Evolutionary conservation across 2,797 vertebrate species (phyloP).

Genomic region (Amblyopsis hoosieri): DNA sequence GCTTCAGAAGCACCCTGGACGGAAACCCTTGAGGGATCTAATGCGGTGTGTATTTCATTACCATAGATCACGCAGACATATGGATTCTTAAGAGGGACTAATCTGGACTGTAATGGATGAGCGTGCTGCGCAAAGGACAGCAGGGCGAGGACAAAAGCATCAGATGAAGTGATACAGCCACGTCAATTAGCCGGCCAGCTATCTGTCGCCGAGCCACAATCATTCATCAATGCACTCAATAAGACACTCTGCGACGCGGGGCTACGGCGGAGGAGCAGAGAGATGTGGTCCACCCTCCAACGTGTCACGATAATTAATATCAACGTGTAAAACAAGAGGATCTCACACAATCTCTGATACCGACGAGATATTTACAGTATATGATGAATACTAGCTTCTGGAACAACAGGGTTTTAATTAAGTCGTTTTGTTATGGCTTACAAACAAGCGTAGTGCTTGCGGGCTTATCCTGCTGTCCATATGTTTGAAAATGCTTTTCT

Average conservation of each 20-base stretch:
- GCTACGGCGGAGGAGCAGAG: no score
- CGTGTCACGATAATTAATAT: no score
- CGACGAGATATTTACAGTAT: no score
- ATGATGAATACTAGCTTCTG: no score
- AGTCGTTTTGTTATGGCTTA: no score
- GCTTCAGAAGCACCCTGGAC: constrained; percentile 33
- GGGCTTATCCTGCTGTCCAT: no score
- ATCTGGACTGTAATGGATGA: constrained; percentile 54
- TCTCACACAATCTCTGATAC: no score
- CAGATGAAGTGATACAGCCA: constrained; percentile 55
- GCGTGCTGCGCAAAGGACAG: constrained; percentile 28
- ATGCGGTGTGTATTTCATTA: constrained; percentile 50
- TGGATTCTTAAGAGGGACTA: constrained; percentile 36
- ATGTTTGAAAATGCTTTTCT: no score
- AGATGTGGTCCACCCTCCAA: no score
- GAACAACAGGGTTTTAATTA: no score
- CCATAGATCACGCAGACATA: constrained; percentile 34
- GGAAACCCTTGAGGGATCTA: constrained; percentile 30
- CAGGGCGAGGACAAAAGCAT: constrained; percentile 43
- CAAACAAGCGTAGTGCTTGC: no score
- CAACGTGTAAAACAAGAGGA: no score
- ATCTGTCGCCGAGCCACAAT: constrained; percentile 58
- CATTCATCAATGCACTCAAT: constrained; percentile 67
- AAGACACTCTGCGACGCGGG: constrained; percentile 36
- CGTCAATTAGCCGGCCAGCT: constrained; percentile 61